Conservation (phyloP, 2,888 invertebrate species). For the Noctua comes region DNA sequence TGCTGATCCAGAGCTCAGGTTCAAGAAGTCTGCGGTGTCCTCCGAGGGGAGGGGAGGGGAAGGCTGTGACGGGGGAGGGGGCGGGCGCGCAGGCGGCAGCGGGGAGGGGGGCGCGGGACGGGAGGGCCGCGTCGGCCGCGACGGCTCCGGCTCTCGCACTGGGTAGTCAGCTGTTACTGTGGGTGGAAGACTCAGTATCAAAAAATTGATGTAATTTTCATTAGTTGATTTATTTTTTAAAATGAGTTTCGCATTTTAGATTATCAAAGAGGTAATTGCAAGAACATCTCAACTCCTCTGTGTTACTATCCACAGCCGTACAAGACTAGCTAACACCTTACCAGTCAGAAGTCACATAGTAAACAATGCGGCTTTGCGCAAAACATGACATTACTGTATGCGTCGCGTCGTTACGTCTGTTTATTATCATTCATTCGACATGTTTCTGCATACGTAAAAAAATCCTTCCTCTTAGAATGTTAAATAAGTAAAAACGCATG, state of each 20-base stretch:
- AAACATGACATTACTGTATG: neutral
- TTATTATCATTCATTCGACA: neutral
- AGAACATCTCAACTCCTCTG: neutral
- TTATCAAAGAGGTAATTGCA: neutral
- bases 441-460: neutral
- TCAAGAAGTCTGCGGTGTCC: constrained; percentile 82
- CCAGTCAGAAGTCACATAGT: neutral
- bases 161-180: constrained; percentile 84
- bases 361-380: neutral
- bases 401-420: neutral
- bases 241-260: neutral
- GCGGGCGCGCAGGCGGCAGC: constrained; percentile 71
- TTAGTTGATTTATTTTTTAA: neutral
- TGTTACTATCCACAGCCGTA: neutral
- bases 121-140: constrained; percentile 74
- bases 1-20: constrained; percentile 68
- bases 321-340: neutral
- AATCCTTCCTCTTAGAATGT: neutral
- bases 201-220: neutral
- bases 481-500: constrained; percentile 7
- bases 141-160: constrained; percentile 73
- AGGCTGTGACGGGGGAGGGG: constrained; percentile 62
- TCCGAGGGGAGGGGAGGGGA: constrained; percentile 70
- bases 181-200: neutral
- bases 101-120: constrained; percentile 74